Evolutionary conservation across 1,140 invertebrate genomes (phyloP), one percentile per base, ranked within the genome.

Genomic region (Stegodyphus dumicola): DNA sequence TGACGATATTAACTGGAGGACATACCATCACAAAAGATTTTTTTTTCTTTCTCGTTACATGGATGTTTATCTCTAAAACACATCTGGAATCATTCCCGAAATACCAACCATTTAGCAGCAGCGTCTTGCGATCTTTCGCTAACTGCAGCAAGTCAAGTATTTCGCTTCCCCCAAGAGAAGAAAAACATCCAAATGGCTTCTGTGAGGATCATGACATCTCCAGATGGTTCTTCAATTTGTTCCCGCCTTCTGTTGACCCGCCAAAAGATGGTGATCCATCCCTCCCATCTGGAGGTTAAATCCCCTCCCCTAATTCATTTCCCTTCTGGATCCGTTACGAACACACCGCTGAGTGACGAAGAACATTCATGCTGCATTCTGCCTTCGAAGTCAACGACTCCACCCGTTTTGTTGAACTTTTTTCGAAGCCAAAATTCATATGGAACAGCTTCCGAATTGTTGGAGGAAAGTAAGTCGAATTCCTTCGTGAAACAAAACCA

Each of bases 171-270:
- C 49, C 70, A 73, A 52, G 53, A 73, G 70, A 73, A 73, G 17
- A 73, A 52, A 73, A 73, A 52, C 49, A 67, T n/a, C 11, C 9
- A 17, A 51, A 52, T 52, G 53, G 49, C 70, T 73, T 53, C 49
- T 7, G 15, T 54, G 33, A 54, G 60, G 75, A 66, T 77, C 75
- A 54, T 77, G 75, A 77, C 75, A 77, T 53, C 52, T 64, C 56
- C 75, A 77, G 75, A 77, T 77, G 75, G 75, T 52, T 49, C 56
- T 66, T 52, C 73, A 75, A 75, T 75, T 75, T 75, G 73, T 75
- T 75, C 73, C 54, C 73, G 54, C 73, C 73, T 75, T 56, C 73
- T 77, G 75, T 77, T 77, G 75, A 77, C 60, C 66, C 49, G 75
- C 60, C 60, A 65, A 77, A 77, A 77, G 75, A 77, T 60, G 75